Evolutionary conservation across 2,113 vertebrate species (phyloP).

Genomic region (Dissostichus mawsoni): DNA sequence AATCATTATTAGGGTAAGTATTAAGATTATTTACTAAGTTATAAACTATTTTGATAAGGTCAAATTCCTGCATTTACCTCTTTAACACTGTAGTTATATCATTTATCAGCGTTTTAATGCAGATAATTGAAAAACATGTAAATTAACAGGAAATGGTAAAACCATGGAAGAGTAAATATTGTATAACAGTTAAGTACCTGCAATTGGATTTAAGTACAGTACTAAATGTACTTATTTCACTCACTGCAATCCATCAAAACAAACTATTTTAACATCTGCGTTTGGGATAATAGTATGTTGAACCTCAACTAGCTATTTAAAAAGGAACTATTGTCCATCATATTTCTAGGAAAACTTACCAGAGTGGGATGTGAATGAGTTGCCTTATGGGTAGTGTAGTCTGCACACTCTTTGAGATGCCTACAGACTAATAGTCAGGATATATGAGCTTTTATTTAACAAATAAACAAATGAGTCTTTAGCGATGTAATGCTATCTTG

Average conservation of each 20-base stretch:
- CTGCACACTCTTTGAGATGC: neutral
- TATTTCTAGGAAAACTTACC: neutral
- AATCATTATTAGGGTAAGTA: neutral
- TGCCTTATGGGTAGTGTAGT: neutral
- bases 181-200: no score
- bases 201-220: no score
- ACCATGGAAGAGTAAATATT: neutral
- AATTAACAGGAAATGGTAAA: neutral
- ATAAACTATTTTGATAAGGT: neutral
- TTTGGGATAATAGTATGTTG: no score
- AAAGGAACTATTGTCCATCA: no score
- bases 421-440: neutral
- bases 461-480: neutral
- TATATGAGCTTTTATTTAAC: neutral
- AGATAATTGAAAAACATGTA: neutral
- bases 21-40: neutral
- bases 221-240: neutral
- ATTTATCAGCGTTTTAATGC: no score
- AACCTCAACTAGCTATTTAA: no score
- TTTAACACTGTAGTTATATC: no score
- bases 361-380: neutral
- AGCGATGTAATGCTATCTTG: neutral
- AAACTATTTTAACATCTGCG: neutral
- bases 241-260: neutral
- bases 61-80: neutral